Base-by-base conservation (phyloP, 2,113 vertebrate species). In the Phalacrocorax carbo region DNA sequence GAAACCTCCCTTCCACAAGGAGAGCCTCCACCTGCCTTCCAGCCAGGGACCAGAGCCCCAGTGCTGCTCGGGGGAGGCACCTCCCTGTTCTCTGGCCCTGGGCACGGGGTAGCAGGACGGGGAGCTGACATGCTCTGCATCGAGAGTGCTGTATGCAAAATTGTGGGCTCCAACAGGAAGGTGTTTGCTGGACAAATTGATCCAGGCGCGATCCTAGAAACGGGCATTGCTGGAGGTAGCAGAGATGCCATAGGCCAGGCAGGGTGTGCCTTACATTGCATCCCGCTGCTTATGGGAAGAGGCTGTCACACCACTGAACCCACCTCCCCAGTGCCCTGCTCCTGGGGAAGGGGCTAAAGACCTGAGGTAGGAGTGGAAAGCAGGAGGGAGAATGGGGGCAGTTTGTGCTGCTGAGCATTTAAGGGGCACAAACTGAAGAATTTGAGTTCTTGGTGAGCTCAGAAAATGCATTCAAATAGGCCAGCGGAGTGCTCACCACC, bases 171-270 rank as follows among this genome's bases (percentile, higher is more conserved):
- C 51, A 22, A 3, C 21, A 40, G 13, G 14, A 78, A 51, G 12
- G 9, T 22, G 16, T n/a, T 79, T 78, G 21, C n/a, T 51, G n/a
- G 61, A 22, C 27, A 62, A 48, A 68, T 3, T 34, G n/a, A 58
- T 42, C 6, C 25, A 68, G 32, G 48, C 5, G 1, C 1, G 1
- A 34, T 26, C 61, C 70, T 44, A 58, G 61, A 68, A 87, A 68
- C 0, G 22, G 32, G 11, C 27, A 7, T 7, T 68, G 29, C 34
- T 82, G 57, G 55, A 46, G 20, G 29, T 1, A 60, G 40, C 14
- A 61, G 46, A 34, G 27, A 15, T 40, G 49, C 13, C 60, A 57
- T 0, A 0, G 32, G 11, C 26, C 2, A 3, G 54, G 11, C 52
- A 73, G 26, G 52, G 8, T 0, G 0, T 65, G 8, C 20, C 46